These are phyloP conservation scores for Drosophila mayaguana DNA, from an alignment of 2,888 invertebrate species.

Conservation along the genomic window DNA sequence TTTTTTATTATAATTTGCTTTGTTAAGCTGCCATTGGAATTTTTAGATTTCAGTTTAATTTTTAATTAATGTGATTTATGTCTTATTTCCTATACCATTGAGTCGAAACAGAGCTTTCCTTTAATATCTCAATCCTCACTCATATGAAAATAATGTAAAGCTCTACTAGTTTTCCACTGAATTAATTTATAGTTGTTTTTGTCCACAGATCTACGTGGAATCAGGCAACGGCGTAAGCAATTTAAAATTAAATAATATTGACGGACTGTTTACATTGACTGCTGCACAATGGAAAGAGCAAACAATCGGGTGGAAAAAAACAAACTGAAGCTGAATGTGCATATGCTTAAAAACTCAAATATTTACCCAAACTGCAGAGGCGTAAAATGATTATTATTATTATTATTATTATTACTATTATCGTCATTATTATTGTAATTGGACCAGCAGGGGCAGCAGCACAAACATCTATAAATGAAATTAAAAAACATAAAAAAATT, in stretches of 20 bases:
- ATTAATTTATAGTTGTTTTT: neutral
- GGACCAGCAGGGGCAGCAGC: slow-evolving; percentile 31
- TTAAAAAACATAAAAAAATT: slow-evolving; percentile 4
- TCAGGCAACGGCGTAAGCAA: slow-evolving; percentile 28
- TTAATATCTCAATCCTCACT: neutral
- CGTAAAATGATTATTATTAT: slow-evolving; percentile 72
- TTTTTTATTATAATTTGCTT: neutral
- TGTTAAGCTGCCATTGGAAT: neutral
- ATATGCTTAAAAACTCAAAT: slow-evolving; percentile 77
- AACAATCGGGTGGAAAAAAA: slow-evolving; percentile 13
- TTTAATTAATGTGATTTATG: neutral
- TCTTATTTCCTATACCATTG: neutral
- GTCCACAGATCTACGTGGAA: neutral
- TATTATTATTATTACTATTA: slow-evolving; percentile 74
- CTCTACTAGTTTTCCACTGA: neutral
- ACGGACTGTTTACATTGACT: slow-evolving; percentile 43
- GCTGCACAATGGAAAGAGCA: slow-evolving; percentile 22
- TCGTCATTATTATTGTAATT: slow-evolving; percentile 74
- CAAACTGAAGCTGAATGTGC: slow-evolving; percentile 53
- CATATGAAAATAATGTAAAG: neutral
- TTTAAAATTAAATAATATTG: slow-evolving; percentile 53
- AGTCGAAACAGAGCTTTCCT: neutral
- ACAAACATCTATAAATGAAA: slow-evolving; percentile 10
- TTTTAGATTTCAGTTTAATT: neutral
- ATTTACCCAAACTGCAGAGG: slow-evolving; percentile 65